A percentile compares a stretch with the other conserved stretches of the same genome.
Evolutionary conservation across 1,140 invertebrate genomes (phyloP).

Genomic region (Lucilia sericata): DNA sequence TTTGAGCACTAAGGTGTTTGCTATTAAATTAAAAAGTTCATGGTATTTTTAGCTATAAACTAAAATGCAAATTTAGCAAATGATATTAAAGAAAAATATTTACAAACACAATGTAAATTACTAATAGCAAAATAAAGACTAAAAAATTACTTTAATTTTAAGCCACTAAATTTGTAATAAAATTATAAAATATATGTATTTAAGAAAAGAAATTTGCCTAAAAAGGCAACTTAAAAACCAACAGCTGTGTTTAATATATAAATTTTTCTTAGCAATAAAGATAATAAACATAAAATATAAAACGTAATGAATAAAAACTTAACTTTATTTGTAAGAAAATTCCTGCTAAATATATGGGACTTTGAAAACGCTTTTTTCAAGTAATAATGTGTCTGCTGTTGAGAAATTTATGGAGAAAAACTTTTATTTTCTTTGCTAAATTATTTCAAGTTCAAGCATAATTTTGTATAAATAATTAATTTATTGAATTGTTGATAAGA

Average conservation of each 20-base stretch:
- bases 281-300: neutral
- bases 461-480: constrained; percentile 8
- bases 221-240: neutral
- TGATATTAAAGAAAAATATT: neutral
- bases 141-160: constrained; percentile 2
- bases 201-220: no score
- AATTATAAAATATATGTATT: no score
- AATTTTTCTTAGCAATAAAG: neutral
- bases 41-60: neutral
- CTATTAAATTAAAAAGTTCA: neutral
- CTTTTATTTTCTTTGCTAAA: neutral
- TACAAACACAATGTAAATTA: neutral
- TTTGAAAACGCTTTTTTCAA: neutral
- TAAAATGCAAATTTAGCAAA: neutral
- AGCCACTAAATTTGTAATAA: neutral
- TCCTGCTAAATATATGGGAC: no score
- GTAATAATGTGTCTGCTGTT: neutral
- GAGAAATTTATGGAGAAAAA: constrained; percentile 4
- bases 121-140: neutral
- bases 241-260: neutral
- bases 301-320: neutral
- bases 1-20: neutral
- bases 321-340: neutral
- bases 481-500: neutral
- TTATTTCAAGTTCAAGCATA: neutral